phyloP scores from a whole-genome alignment of 2,797 vertebrate genomes.

The Microchirus variegatus region DNA sequence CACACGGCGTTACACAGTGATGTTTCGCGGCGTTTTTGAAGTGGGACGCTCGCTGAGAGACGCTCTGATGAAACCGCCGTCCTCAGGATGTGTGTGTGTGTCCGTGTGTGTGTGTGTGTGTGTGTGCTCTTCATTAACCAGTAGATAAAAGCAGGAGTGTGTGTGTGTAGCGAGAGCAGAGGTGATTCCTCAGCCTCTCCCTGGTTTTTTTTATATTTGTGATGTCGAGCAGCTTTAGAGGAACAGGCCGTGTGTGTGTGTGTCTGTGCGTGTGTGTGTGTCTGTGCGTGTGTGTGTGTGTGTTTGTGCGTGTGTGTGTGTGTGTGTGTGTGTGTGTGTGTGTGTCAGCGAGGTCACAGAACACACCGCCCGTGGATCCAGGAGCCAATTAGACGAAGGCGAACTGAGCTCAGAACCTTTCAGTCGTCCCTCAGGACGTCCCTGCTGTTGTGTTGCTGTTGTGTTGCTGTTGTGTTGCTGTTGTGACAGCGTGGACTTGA shows the following conservation, averaged over 20 bases:
- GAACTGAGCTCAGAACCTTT: neutral
- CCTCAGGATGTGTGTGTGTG: constrained; percentile 49
- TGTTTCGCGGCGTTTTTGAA: constrained; percentile 72
- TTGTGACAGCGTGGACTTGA: too few species aligned
- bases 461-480: neutral
- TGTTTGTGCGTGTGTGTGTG: constrained; percentile 18
- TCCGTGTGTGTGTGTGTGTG: constrained; percentile 19
- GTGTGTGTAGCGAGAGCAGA: constrained; percentile 66
- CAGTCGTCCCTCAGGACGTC: neutral
- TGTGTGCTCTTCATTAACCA: constrained; percentile 77
- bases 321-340: constrained; percentile 25
- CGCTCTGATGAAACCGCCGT: constrained; percentile 68
- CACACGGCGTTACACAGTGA: constrained; percentile 61
- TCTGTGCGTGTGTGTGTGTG: too few species aligned
- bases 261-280: too few species aligned
- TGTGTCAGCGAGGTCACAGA: constrained; percentile 2
- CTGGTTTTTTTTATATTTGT: constrained; percentile 42
- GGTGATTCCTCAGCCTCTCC: constrained; percentile 73
- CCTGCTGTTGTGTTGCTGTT: neutral
- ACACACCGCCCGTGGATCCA: neutral
- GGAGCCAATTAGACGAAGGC: neutral
- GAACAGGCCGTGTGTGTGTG: constrained; percentile 33
- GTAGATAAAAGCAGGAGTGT: constrained; percentile 82
- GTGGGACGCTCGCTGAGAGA: constrained; percentile 73
- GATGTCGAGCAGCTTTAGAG: constrained; percentile 70